phyloP scores from a whole-genome alignment of 2,797 vertebrate species.

The Scomberomorus guttatus region DNA sequence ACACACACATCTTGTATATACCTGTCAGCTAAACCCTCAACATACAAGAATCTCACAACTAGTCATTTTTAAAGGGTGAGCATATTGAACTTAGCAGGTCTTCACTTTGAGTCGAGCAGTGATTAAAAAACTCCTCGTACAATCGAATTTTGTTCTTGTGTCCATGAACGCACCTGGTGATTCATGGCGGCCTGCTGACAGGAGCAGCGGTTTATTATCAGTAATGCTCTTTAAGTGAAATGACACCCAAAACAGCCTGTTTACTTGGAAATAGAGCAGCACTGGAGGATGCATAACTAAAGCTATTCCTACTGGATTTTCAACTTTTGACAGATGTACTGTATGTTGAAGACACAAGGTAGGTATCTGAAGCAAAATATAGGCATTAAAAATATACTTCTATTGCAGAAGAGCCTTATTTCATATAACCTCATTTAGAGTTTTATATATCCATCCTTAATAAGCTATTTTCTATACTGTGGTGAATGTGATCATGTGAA shows the following conservation, averaged over 20 bases:
- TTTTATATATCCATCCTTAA: slow-evolving; percentile 17
- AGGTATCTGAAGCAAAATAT: slow-evolving; percentile 12
- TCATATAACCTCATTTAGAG: slow-evolving; percentile 22
- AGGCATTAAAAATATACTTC: not conserved
- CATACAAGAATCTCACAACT: not conserved
- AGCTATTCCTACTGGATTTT: not conserved
- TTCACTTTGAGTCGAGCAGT: slow-evolving; percentile 6
- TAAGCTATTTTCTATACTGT: not conserved
- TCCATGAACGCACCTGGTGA: not conserved
- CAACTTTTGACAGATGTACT: not conserved
- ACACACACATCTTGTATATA: not conserved
- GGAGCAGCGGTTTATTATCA: not conserved
- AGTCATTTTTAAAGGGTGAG: not conserved
- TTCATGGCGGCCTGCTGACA: not conserved
- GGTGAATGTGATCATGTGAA: not conserved
- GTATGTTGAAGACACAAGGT: slow-evolving; percentile 14
- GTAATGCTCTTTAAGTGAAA: not conserved
- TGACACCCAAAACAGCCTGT: not conserved
- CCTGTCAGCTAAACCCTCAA: slow-evolving; percentile 23
- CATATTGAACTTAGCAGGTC: not conserved
- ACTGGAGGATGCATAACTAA: not conserved
- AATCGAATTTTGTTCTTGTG: not conserved
- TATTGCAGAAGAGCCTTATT: not conserved
- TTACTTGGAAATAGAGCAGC: slow-evolving; percentile 10
- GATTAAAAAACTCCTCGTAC: not conserved